These are phyloP conservation scores for Pachypeltis micranthus DNA, from an alignment of 1,140 invertebrate genomes.

Conservation along the genomic window DNA sequence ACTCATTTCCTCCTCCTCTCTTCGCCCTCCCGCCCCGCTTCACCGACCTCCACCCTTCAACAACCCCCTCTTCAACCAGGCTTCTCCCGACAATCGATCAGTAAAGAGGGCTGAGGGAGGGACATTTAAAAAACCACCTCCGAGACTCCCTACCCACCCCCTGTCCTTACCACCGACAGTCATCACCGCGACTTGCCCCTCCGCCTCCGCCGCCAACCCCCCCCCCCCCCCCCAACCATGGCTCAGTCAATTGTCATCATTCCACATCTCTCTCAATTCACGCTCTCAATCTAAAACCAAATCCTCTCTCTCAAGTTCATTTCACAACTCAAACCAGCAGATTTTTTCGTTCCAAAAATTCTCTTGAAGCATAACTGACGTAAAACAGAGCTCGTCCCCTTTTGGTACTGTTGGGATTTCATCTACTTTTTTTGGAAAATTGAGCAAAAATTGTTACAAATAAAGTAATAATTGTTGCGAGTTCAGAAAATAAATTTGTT, in stretches of 20 bases:
- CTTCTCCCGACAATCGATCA: constrained; percentile 5
- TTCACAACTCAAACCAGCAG: neutral
- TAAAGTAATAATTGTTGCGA: neutral
- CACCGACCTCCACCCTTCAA: no score
- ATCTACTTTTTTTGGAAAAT: neutral
- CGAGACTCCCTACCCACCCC: neutral
- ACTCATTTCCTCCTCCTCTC: no score
- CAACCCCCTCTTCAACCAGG: no score
- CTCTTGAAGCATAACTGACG: no score
- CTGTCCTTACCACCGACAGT: neutral
- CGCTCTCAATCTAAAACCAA: neutral
- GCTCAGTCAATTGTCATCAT: constrained; percentile 5
- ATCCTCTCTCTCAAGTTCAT: neutral
- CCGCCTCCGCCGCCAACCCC: neutral
- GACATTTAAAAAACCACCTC: constrained; percentile 8
- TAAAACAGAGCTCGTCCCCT: no score
- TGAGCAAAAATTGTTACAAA: neutral
- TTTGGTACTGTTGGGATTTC: no score
- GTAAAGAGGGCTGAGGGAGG: neutral
- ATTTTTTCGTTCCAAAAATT: neutral
- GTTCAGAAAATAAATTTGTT: no score
- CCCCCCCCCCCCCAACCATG: neutral
- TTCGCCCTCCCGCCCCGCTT: no score
- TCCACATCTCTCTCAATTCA: constrained; percentile 7
- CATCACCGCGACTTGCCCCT: neutral